phyloP scores from a whole-genome alignment of 2,113 vertebrate genomes.

The Lophotis ruficrista region DNA sequence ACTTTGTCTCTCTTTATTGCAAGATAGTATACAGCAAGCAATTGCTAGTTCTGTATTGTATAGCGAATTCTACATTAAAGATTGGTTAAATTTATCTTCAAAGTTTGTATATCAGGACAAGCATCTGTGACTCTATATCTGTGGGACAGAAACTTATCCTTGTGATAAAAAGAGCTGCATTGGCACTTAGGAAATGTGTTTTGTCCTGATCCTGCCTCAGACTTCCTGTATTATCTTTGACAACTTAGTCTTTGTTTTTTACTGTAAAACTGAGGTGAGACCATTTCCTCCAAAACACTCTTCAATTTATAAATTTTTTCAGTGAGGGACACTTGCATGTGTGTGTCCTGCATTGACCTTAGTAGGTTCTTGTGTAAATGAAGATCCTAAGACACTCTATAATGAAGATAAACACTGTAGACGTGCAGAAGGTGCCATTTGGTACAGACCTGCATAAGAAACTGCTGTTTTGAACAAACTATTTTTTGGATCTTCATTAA shows the following conservation, averaged over 20 bases:
- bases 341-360: background rate
- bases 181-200: background rate
- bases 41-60: background rate
- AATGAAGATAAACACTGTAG: background rate
- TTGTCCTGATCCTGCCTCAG: background rate
- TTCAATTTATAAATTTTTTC: background rate
- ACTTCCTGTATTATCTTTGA: constrained; percentile 21
- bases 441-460: background rate
- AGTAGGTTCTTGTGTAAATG: background rate
- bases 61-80: background rate
- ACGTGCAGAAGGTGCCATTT: background rate
- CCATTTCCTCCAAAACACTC: background rate
- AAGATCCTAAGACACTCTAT: background rate
- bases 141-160: background rate
- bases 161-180: background rate
- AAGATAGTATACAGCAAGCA: background rate
- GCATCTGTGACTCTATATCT: background rate
- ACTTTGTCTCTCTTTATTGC: background rate
- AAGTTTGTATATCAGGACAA: background rate
- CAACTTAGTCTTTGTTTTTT: background rate
- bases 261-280: background rate
- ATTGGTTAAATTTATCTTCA: background rate
- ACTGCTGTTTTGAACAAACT: background rate
- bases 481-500: background rate
- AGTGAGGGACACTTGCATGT: background rate